Conservation (phyloP, 2,797 vertebrate species). For the Masticophis lateralis region DNA sequence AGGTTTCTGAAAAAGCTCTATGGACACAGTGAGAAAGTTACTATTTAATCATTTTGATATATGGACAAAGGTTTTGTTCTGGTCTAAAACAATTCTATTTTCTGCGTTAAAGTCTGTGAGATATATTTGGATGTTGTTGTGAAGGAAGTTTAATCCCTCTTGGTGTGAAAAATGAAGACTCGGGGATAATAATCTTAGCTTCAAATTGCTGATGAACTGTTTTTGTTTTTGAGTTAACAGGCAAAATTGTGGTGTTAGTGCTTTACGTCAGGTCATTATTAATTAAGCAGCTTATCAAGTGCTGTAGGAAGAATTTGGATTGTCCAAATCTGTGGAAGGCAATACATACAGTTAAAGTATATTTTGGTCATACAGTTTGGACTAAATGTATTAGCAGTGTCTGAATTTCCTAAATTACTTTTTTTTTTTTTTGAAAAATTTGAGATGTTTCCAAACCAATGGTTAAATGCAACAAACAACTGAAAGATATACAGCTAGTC, state of each 20-base stretch:
- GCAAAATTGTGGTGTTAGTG: not conserved
- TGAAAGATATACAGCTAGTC: not conserved
- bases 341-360: not conserved
- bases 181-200: not conserved
- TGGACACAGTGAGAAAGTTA: not conserved
- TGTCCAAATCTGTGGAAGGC: not conserved
- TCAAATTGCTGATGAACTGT: not conserved
- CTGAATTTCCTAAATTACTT: not conserved
- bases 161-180: not conserved
- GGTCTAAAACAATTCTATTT: not conserved
- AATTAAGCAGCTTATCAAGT: not conserved
- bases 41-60: not conserved
- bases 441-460: not conserved
- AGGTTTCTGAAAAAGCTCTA: not conserved
- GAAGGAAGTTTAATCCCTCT: not conserved
- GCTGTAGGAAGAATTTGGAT: not conserved
- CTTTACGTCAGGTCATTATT: not conserved
- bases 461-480: not conserved
- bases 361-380: not conserved
- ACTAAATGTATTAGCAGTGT: not conserved
- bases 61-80: not conserved
- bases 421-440: not conserved
- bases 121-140: not conserved
- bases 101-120: not conserved
- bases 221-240: not conserved